phyloP scores from a whole-genome alignment of 2,888 invertebrate genomes.

The Anagyrus pseudococci region DNA sequence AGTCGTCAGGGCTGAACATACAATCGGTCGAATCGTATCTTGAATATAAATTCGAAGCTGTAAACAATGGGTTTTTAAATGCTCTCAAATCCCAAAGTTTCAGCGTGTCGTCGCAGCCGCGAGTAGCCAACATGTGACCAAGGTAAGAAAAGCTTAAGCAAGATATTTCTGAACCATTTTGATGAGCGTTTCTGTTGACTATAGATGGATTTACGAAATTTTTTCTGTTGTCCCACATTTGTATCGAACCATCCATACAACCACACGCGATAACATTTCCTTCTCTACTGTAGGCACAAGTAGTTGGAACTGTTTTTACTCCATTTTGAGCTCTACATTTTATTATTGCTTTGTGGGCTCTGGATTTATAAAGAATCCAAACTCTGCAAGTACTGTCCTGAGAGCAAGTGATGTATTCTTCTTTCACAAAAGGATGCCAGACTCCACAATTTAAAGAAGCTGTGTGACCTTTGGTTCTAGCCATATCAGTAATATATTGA shows the following conservation, averaged over 20 bases:
- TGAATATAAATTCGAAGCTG: slow-evolving; percentile 76
- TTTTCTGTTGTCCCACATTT: slow-evolving; percentile 96
- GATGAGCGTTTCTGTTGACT: slow-evolving; percentile 81
- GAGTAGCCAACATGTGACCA: slow-evolving; percentile 77
- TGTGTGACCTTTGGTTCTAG: slow-evolving; percentile 92
- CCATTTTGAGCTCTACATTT: slow-evolving; percentile 89
- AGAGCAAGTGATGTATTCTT: slow-evolving; percentile 94
- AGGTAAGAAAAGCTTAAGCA: slow-evolving; percentile 89
- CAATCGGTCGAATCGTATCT: slow-evolving; percentile 82
- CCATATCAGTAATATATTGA: slow-evolving; percentile 94
- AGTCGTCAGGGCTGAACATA: slow-evolving; percentile 91
- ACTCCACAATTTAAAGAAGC: slow-evolving; percentile 85
- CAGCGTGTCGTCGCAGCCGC: slow-evolving; percentile 90
- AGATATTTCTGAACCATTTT: slow-evolving; percentile 79
- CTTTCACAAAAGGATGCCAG: slow-evolving; percentile 91
- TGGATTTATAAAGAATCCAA: slow-evolving; percentile 85
- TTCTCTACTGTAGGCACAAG: slow-evolving; percentile 84
- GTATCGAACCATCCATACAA: slow-evolving; percentile 93
- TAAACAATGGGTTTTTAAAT: slow-evolving; percentile 79
- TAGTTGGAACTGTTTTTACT: slow-evolving; percentile 82
- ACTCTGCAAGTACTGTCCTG: slow-evolving; percentile 91
- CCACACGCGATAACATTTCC: slow-evolving; percentile 89
- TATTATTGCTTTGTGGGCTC: slow-evolving; percentile 81
- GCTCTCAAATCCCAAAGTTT: slow-evolving; percentile 93
- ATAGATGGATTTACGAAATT: slow-evolving; percentile 87